Evolutionary conservation across 2,797 vertebrate genomes (phyloP).

Genomic region (Arctocebus calabarensis): DNA sequence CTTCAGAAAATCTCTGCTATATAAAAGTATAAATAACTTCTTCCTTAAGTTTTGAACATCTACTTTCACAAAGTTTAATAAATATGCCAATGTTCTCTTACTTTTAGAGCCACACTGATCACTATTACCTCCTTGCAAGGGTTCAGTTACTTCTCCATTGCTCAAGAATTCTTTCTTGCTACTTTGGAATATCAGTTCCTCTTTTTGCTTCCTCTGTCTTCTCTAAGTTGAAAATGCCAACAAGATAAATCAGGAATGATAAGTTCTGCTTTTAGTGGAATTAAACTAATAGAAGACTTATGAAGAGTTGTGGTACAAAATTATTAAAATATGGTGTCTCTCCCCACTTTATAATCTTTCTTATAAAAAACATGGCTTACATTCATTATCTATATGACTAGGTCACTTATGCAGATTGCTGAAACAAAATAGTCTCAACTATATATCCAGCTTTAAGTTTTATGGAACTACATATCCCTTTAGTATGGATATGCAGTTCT

Average conservation of each 20-base stretch:
- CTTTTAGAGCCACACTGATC: constrained; percentile 53
- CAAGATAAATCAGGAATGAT: constrained; percentile 70
- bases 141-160: constrained; percentile 63
- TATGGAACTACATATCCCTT: too few species aligned
- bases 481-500: background rate
- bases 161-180: constrained; percentile 56
- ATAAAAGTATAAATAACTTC: background rate
- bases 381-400: background rate
- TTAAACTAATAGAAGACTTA: constrained; percentile 47
- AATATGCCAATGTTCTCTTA: background rate
- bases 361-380: constrained; percentile 20
- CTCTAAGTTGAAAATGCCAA: constrained; percentile 72
- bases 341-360: background rate
- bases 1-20: constrained; percentile 37
- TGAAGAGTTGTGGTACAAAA: constrained; percentile 15
- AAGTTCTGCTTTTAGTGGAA: constrained; percentile 75
- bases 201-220: constrained; percentile 78
- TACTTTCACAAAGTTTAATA: background rate
- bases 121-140: constrained; percentile 11
- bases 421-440: constrained; percentile 27
- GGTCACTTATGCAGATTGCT: background rate
- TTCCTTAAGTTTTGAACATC: constrained; percentile 40
- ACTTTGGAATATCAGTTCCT: constrained; percentile 70
- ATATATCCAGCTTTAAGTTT: background rate
- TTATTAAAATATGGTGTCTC: constrained; percentile 40